These are phyloP conservation scores for Lasiurus borealis DNA, from an alignment of 2,113 vertebrate species.

Conservation along the genomic window DNA sequence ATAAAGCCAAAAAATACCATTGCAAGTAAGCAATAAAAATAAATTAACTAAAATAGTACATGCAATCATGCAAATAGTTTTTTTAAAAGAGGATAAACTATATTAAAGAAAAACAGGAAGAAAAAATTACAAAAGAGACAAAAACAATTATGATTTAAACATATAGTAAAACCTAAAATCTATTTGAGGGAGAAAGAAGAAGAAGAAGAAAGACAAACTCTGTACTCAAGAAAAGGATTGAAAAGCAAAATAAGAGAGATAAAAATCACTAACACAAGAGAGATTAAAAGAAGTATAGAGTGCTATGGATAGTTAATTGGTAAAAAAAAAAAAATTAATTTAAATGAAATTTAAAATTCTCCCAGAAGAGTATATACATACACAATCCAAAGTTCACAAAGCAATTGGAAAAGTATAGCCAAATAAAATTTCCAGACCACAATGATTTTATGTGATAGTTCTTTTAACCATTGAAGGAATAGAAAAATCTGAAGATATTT, in stretches of 20 bases:
- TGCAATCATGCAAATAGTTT: neutral
- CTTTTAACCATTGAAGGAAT: neutral
- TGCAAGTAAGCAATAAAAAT: conserved; percentile 29
- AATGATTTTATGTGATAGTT: neutral
- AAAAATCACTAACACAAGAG: conserved; percentile 15
- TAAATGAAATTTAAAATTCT: conserved; percentile 16
- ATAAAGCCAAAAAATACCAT: neutral
- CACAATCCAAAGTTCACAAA: neutral
- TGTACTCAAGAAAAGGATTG: neutral
- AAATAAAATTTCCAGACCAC: conserved; percentile 9
- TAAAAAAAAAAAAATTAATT: neutral
- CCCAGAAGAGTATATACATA: neutral
- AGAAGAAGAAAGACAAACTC: neutral
- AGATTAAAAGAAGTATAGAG: neutral
- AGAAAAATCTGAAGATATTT: neutral
- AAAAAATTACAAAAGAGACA: conserved; percentile 40
- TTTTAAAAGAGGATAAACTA: neutral
- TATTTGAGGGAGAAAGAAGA: neutral
- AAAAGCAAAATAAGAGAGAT: neutral
- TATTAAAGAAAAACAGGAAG: neutral
- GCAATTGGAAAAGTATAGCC: neutral
- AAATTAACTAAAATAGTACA: conserved; percentile 1
- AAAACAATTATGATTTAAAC: neutral
- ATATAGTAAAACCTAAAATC: neutral
- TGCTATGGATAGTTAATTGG: neutral